Conservation (phyloP, 2,888 invertebrate genomes). For the Cylloceria caligata region DNA sequence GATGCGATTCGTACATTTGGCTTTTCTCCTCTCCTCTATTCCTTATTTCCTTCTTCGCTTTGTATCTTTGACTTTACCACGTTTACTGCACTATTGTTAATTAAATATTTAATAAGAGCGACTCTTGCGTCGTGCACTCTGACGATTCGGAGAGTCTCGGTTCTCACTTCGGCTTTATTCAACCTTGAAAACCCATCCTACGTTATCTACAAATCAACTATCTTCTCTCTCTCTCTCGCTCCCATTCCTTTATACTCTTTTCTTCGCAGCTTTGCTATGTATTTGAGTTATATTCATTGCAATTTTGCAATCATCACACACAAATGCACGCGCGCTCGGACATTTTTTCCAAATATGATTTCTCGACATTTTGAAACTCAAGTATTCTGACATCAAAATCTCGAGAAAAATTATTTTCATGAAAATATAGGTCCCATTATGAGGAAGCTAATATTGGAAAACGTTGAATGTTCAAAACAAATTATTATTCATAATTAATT, state of each 20-base stretch:
- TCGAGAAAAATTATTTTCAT: too few species aligned
- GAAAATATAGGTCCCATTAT: too few species aligned
- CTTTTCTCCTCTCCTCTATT: slow-evolving; percentile 27
- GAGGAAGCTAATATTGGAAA: too few species aligned
- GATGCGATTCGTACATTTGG: slow-evolving; percentile 38
- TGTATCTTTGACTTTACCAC: slow-evolving; percentile 47
- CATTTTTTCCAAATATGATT: too few species aligned
- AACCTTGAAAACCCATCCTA: slow-evolving; percentile 7
- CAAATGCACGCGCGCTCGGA: too few species aligned
- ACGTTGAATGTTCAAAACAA: too few species aligned
- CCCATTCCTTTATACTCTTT: slow-evolving; percentile 11
- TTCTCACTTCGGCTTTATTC: slow-evolving; percentile 10
- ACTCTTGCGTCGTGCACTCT: slow-evolving; percentile 30
- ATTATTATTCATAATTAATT: background rate
- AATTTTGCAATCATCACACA: too few species aligned
- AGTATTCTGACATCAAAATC: too few species aligned
- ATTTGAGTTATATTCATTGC: too few species aligned
- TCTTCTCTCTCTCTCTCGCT: background rate
- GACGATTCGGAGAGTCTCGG: background rate
- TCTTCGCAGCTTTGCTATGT: too few species aligned
- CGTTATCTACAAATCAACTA: background rate
- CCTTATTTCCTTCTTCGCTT: slow-evolving; percentile 28
- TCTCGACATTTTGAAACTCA: too few species aligned
- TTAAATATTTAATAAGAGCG: slow-evolving; percentile 53
- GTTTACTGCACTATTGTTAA: slow-evolving; percentile 58